Evolutionary conservation across 2,888 invertebrate genomes (phyloP).

Genomic region (Micropterix aruncella): DNA sequence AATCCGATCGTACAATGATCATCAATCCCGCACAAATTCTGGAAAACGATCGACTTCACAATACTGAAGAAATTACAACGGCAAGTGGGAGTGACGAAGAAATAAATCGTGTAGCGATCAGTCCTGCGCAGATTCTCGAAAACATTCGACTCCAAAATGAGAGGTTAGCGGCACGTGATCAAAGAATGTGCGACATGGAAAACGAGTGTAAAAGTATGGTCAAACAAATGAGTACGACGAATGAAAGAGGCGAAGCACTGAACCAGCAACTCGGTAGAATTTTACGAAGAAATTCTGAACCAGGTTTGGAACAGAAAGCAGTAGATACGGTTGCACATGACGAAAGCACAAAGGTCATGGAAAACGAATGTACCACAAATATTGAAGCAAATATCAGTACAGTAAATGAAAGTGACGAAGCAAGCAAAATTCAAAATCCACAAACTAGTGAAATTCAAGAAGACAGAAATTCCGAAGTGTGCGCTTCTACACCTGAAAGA

Average conservation of each 20-base stretch:
- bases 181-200: conserved; percentile 14
- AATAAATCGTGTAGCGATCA: conserved; percentile 12
- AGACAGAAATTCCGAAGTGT: too few species aligned
- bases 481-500: too few species aligned
- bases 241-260: not conserved
- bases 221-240: not conserved
- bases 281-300: too few species aligned
- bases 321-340: too few species aligned
- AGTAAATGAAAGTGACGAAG: too few species aligned
- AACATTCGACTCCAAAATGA: conserved; percentile 20
- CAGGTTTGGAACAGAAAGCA: too few species aligned
- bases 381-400: too few species aligned
- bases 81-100: conserved; percentile 9
- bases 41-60: conserved; percentile 10
- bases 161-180: conserved; percentile 18
- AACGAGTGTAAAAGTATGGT: not conserved
- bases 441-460: too few species aligned
- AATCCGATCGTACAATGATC: not conserved
- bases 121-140: conserved; percentile 19
- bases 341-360: too few species aligned
- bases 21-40: conserved; percentile 16
- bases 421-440: too few species aligned
- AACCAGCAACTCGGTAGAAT: not conserved
- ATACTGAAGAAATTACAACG: conserved; percentile 16
- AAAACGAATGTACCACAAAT: too few species aligned